These are phyloP conservation scores for Apis florea DNA, from an alignment of 1,140 invertebrate species.

Conservation along the genomic window DNA sequence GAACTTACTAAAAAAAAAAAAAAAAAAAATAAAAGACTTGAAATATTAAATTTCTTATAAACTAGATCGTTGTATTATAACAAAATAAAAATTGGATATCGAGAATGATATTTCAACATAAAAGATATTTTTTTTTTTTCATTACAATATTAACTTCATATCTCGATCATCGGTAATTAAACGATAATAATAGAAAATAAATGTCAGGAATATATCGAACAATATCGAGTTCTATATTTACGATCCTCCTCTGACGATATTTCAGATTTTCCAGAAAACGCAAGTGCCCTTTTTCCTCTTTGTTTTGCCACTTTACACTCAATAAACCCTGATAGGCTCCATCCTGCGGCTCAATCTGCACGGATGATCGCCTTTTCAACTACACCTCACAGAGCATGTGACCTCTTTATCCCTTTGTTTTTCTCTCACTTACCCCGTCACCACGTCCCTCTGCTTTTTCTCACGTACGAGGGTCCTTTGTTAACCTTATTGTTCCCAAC, in stretches of 20 bases:
- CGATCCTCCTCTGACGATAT: background rate
- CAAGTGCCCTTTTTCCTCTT: slow-evolving; percentile 19
- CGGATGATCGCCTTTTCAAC: slow-evolving; percentile 27
- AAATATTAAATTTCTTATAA: no score
- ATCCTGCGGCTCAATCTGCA: slow-evolving; percentile 23
- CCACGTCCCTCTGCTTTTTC: background rate
- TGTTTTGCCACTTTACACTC: slow-evolving; percentile 18
- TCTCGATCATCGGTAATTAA: no score
- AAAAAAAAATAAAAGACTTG: no score
- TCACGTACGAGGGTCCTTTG: background rate
- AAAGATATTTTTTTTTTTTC: no score
- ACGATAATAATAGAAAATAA: no score
- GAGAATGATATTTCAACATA: no score
- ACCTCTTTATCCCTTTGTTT: slow-evolving; percentile 30
- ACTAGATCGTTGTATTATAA: no score
- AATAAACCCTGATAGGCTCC: slow-evolving; percentile 23
- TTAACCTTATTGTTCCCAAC: background rate
- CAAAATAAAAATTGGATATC: no score
- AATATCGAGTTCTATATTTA: background rate
- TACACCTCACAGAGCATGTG: slow-evolving; percentile 6
- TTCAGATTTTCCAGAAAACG: background rate
- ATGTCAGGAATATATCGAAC: no score
- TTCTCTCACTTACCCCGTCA: background rate
- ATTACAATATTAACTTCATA: no score
- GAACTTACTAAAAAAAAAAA: no score